Conservation (phyloP, 2,888 invertebrate species). For the Rhodophaea formosa region DNA sequence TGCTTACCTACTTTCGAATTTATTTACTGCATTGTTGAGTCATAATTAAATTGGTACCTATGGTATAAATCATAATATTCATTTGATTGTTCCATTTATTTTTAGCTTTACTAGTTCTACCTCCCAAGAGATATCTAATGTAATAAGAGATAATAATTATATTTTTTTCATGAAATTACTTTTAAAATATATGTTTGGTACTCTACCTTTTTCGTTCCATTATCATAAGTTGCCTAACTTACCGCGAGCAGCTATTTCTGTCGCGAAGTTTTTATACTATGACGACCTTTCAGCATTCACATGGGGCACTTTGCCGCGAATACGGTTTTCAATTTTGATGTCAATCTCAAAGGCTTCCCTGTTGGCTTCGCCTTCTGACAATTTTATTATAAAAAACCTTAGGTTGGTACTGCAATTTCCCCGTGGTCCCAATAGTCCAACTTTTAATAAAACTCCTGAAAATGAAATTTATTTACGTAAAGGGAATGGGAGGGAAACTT, state of each 20-base stretch:
- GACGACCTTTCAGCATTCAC: neutral
- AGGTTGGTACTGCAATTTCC: neutral
- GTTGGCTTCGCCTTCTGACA: neutral
- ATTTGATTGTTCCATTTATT: too few species aligned
- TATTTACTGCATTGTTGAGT: too few species aligned
- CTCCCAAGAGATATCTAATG: too few species aligned
- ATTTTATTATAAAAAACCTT: neutral
- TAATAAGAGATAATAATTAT: too few species aligned
- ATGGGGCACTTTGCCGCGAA: neutral
- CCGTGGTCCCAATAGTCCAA: neutral
- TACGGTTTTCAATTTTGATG: neutral
- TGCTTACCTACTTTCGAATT: too few species aligned
- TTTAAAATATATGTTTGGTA: neutral
- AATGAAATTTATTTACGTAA: neutral
- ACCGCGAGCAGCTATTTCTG: neutral
- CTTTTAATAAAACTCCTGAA: neutral
- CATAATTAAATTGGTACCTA: too few species aligned
- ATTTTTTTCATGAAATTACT: too few species aligned
- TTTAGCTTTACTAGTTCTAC: too few species aligned
- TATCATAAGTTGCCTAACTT: neutral
- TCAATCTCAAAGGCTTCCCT: neutral
- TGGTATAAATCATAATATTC: too few species aligned
- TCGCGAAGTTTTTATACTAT: neutral
- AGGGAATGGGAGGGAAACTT: neutral
- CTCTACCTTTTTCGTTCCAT: too few species aligned